Evolutionary conservation across 2,113 vertebrate species (phyloP), one percentile per base, ranked within the genome.

Genomic region (Miniopterus natalensis): DNA sequence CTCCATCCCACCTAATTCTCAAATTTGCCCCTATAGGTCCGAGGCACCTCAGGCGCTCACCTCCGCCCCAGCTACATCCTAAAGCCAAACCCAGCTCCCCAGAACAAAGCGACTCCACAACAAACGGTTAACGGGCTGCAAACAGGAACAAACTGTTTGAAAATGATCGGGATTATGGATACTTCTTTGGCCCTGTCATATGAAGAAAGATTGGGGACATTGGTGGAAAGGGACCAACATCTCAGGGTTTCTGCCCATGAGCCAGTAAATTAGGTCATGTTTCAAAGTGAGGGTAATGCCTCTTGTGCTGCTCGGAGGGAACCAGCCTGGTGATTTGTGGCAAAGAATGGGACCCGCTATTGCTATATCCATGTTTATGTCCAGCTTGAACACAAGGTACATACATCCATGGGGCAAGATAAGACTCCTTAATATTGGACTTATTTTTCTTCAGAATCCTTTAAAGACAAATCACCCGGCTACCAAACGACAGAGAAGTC

Each of bases 401-500:
- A 92, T 92, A 59, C 71, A 88, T 95, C 92, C 86, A 49, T 0
- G 11, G 75, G 75, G 77, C 36, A 85, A 97, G 89, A 93, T 93
- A 95, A 94, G 84, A 27, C 40, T 77, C 27, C 90, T 90, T 84
- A 80, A 57, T 65, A 42, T 85, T n/a, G 9, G 71, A 21, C 59
- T 95, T 84, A 81, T 95, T 97, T 94, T 90, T 90, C 93, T 90
- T 96, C 70, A 80, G 51, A 83, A 87, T n/a, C 40, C 45, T 84
- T 49, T 73, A 8, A 74, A 91, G 88, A 96, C 45, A 77, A 92
- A 96, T 88, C 59, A 77, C 27, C 86, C 0, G 0, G 68, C 40
- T 66, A 78, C n/a, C 45, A 59, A 93, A 86, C 25, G 29, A n/a
- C 36, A 83, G 42, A 75, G 63, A 78, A 74, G 23, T 74, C 74